Evolutionary conservation across 1,140 invertebrate species (phyloP).

Genomic region (Drosophila lacteicornis): DNA sequence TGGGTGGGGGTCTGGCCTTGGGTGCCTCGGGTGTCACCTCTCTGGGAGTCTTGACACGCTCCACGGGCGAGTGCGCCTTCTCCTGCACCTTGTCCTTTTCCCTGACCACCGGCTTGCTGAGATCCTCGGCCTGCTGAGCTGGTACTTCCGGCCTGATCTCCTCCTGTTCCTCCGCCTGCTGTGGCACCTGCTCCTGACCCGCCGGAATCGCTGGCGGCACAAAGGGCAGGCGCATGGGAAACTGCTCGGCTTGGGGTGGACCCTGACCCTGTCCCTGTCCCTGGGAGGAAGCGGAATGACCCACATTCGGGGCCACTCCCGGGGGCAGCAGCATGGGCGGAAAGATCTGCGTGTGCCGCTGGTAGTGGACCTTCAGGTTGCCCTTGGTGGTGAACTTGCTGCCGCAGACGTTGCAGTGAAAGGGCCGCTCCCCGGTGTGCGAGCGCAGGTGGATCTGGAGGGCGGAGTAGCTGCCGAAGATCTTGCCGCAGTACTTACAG

Average conservation of each 20-base stretch:
- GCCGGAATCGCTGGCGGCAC: constrained; percentile 38
- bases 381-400: constrained; percentile 99
- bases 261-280: constrained; percentile 8
- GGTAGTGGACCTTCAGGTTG: constrained; percentile 98
- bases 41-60: constrained; percentile 35
- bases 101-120: constrained; percentile 50
- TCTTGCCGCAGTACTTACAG: constrained; percentile 99
- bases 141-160: constrained; percentile 17
- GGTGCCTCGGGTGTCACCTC: constrained; percentile 10
- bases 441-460: constrained; percentile 97
- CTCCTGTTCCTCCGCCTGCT: constrained; percentile 8
- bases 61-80: constrained; percentile 42
- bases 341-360: constrained; percentile 97
- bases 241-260: constrained; percentile 26
- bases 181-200: constrained; percentile 10
- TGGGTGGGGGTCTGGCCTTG: neutral
- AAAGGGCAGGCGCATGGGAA: constrained; percentile 65
- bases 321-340: constrained; percentile 88
- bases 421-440: constrained; percentile 98
- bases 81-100: constrained; percentile 35
- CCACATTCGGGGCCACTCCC: constrained; percentile 36
- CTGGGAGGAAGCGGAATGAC: neutral
- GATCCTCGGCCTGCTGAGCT: constrained; percentile 60
- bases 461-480: constrained; percentile 98
- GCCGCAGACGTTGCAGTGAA: constrained; percentile 99